Evolutionary conservation across 2,113 vertebrate species (phyloP).

Genomic region (Nothoprocta perdicaria): DNA sequence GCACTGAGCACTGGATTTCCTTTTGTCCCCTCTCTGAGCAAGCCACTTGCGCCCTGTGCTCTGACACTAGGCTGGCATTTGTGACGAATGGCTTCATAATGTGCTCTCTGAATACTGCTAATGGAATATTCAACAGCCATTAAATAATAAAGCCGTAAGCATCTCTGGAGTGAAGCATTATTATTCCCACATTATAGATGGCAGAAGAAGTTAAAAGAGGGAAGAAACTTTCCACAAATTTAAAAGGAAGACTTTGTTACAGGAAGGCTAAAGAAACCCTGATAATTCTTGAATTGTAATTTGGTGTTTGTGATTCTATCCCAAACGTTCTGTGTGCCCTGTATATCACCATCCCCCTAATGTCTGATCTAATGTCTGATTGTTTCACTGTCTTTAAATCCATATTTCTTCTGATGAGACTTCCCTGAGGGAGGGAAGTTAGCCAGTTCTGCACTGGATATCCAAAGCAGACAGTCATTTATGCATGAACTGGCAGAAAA

Average conservation of each 20-base stretch:
- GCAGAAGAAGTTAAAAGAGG: neutral
- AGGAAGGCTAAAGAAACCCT: neutral
- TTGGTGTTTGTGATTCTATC: neutral
- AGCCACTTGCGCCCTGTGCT: fast-evolving
- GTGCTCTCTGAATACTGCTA: neutral
- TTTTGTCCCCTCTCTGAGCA: neutral
- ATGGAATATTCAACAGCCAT: neutral
- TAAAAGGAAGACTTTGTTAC: neutral
- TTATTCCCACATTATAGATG: neutral
- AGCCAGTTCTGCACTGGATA: fast-evolving
- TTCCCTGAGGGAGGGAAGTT: neutral
- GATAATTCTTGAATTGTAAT: neutral
- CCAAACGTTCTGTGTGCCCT: neutral
- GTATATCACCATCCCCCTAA: neutral
- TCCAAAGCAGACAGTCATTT: neutral
- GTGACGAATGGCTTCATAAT: neutral
- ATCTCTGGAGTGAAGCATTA: neutral
- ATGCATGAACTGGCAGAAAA: fast-evolving
- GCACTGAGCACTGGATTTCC: neutral
- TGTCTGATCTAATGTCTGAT: neutral
- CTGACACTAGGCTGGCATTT: neutral
- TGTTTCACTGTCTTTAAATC: neutral
- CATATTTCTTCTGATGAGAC: neutral
- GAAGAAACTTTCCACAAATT: neutral
- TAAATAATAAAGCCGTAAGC: neutral